phyloP scores from a whole-genome alignment of 2,888 invertebrate species.

The Galeopsomyia nigrocyanea region DNA sequence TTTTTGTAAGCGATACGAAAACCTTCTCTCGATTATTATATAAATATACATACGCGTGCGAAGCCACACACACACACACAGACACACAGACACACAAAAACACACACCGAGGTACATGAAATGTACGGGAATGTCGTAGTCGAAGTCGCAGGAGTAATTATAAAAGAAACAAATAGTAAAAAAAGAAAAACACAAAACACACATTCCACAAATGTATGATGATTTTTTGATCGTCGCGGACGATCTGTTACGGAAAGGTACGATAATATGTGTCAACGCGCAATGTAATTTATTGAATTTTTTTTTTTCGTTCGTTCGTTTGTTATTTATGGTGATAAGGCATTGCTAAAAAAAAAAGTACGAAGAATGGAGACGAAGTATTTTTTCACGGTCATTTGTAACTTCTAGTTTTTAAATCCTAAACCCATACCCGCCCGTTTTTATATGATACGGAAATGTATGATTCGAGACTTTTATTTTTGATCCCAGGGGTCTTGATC shows the following conservation, averaged over 20 bases:
- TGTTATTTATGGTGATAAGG: conserved; percentile 26
- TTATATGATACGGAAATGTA: conserved; percentile 26
- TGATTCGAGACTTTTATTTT: conserved; percentile 26
- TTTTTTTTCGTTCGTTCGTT: conserved; percentile 15
- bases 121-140: conserved; percentile 44
- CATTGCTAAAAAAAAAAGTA: conserved; percentile 23
- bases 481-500: conserved; percentile 39
- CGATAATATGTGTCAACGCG: conserved; percentile 9
- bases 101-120: conserved; percentile 35
- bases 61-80: neutral
- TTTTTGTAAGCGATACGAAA: conserved; percentile 33
- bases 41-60: no score
- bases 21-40: conserved; percentile 36
- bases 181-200: conserved; percentile 13
- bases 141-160: conserved; percentile 30
- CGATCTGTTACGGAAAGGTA: conserved; percentile 29
- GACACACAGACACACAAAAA: no score
- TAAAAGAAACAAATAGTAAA: conserved; percentile 21
- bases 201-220: conserved; percentile 41
- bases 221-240: conserved; percentile 28
- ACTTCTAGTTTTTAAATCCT: conserved; percentile 40
- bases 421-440: conserved; percentile 12
- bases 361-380: conserved; percentile 33
- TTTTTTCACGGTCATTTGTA: conserved; percentile 46
- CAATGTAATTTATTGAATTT: conserved; percentile 34